Base-by-base conservation (phyloP, 1,140 invertebrate species). In the Agraylea sexmaculata region DNA sequence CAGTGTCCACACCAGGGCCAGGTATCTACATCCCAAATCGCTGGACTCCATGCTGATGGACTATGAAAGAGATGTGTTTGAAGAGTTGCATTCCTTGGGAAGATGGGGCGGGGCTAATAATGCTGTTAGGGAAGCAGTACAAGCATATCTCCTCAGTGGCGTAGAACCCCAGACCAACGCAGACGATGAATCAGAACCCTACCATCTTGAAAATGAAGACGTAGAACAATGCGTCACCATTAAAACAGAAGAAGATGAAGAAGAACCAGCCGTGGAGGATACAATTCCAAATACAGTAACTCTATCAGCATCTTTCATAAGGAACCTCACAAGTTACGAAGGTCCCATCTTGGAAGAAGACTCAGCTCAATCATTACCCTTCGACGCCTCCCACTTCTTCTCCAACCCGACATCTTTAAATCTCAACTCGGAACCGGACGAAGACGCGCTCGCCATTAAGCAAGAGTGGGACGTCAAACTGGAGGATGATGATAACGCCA, bases 61-160 rank as follows among this genome's bases (percentile, higher is more conserved):
- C 51, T 80, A 81, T 53, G 76, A 83, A 54, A 67, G 77, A 52
- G 69, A 80, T 49, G 55, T 84, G n/a, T 83, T 83, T 53, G 77
- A 78, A 43, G 80, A 85, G 48, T 59, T 85, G n/a, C 79, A 82
- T 51, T 75, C 76, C 4, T 54, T 78, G n/a, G 75, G 75, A 10
- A 51, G 70, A 32, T 74, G 43, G 10, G 57, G 65, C 3, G 60
- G 59, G 42, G 53, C 48, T 10, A 43, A 54, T 2, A 23, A 32
- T 11, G 18, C 40, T 1, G 20, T 25, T 5, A 2, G 43, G 4
- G 47, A 42, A 23, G 31, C 43, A 11, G 37, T 49, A 6, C 47
- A 49, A n/a, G 29, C 47, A 4, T 49, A 49, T 21, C 25, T 49
- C 10, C 37, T 49, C 15, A 49, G 37, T 17, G 47, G 47, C 15